Evolutionary conservation across 2,888 invertebrate genomes (phyloP).

Genomic region (Limnephilus lunatus): DNA sequence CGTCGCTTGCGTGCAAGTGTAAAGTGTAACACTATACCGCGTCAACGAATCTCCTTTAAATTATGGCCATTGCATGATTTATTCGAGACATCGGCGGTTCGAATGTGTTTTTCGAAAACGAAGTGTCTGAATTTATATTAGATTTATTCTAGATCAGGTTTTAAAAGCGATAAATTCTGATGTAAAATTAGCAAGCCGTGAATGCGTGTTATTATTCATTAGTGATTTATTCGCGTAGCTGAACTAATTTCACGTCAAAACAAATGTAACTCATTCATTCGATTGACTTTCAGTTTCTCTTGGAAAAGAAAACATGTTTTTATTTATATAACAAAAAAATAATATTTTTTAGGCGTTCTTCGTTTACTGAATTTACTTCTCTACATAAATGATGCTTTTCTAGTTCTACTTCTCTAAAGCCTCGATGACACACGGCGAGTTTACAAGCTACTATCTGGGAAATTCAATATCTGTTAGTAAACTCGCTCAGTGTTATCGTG

Average conservation of each 20-base stretch:
- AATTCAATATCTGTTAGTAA: no score
- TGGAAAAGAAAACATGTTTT: background rate
- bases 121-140: background rate
- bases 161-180: background rate
- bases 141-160: background rate
- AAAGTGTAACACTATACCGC: constrained; percentile 27
- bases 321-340: background rate
- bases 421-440: no score
- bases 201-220: background rate
- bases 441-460: no score
- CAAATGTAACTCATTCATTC: background rate
- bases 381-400: no score
- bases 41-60: constrained; percentile 22
- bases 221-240: background rate
- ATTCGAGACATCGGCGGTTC: background rate
- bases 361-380: background rate
- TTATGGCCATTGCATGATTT: background rate
- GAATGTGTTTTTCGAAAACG: background rate
- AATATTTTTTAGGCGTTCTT: background rate
- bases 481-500: no score
- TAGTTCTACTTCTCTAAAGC: background rate
- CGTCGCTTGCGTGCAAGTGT: background rate
- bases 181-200: background rate
- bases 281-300: background rate
- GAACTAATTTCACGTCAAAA: background rate